Percentiles rank a stretch among this genome's conserved stretches.
These are phyloP conservation scores for Holcopasites calliopsidis DNA, from an alignment of 1,140 invertebrate species.

Conservation along the genomic window DNA sequence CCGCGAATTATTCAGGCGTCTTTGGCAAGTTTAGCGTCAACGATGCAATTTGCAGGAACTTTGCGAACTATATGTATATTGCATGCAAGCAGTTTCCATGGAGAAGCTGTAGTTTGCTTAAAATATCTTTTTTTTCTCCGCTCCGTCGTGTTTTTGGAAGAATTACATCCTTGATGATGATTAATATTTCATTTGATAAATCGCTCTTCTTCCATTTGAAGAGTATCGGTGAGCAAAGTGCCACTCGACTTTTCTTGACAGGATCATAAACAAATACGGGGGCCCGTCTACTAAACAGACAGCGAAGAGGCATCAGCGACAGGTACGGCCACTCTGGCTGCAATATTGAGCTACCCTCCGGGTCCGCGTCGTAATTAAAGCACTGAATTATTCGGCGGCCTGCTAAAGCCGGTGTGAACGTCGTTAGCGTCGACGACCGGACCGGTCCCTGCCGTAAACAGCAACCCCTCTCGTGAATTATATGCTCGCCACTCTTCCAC, in stretches of 20 bases:
- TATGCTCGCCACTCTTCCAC: constrained; percentile 51
- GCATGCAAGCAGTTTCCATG: too few relatives aligned
- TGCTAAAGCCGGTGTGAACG: constrained; percentile 71
- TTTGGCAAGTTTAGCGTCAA: background rate
- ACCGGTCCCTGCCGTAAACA: constrained; percentile 65
- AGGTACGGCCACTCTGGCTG: constrained; percentile 48
- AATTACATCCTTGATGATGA: too few relatives aligned
- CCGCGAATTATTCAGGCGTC: background rate
- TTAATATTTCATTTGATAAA: too few relatives aligned
- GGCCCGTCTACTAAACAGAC: constrained; percentile 62
- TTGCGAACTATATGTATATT: too few relatives aligned
- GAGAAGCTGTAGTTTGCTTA: too few relatives aligned
- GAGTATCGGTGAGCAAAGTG: background rate
- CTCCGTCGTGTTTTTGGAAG: too few relatives aligned
- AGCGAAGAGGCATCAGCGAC: constrained; percentile 62
- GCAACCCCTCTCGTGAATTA: constrained; percentile 65
- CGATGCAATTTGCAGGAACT: background rate
- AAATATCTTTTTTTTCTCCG: too few relatives aligned
- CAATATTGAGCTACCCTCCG: constrained; percentile 72
- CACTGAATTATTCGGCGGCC: constrained; percentile 74
- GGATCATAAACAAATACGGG: constrained; percentile 63
- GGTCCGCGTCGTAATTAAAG: constrained; percentile 72
- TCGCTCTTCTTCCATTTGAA: background rate
- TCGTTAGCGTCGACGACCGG: constrained; percentile 68
- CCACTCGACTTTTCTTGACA: constrained; percentile 40